Evolutionary conservation across 2,797 vertebrate genomes (phyloP), one percentile per base, ranked within the genome.

Genomic region (Mormyrops boulengeri): DNA sequence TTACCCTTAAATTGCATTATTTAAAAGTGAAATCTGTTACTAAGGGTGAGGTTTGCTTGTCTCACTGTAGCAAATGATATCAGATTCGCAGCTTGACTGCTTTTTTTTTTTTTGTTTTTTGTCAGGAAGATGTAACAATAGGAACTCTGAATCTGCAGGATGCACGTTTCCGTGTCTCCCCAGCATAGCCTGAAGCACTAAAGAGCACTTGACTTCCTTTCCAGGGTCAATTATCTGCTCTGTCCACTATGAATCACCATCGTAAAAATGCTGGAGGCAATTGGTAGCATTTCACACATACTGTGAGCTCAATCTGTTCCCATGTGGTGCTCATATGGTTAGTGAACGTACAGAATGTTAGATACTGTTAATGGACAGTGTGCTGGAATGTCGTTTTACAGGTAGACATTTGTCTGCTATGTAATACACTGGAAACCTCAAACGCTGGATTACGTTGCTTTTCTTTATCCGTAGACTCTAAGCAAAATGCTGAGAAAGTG

Each of bases 11-110:
- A 47, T 50, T 22, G 80, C 38, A 47, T 9, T 44, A 47, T 82
- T 82, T 82, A 82, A 82, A 47, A 82, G 84, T 50, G 22, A 50
- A 49, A 22, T 19, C 80, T 52, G 44, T 52, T 49, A 90, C 92
- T 12, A 87, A 41, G 44, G 26, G 85, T 14, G 26, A 26, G 52
- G 52, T 85, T 85, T 85, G 22, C 52, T 7, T 86, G 22, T 34
- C 50, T 38, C 30, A 17, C 22, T 50, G 47, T n/a, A 14, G 22
- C 47, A 30, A 22, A 52, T 85, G 47, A 44, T 47, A 50, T 85
- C 47, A 85, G 82, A 50, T 85, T 85, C 0, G 9, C 62, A 69
- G 62, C n/a, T 22, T 22, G n/a, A 41, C 50, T 6, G 44, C 41
- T 2, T 3, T 53, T n/a, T n/a, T n/a, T n/a, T n/a, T n/a, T n/a